Base-by-base conservation (phyloP, 2,888 invertebrate genomes). In the Periphyllus acericola region DNA sequence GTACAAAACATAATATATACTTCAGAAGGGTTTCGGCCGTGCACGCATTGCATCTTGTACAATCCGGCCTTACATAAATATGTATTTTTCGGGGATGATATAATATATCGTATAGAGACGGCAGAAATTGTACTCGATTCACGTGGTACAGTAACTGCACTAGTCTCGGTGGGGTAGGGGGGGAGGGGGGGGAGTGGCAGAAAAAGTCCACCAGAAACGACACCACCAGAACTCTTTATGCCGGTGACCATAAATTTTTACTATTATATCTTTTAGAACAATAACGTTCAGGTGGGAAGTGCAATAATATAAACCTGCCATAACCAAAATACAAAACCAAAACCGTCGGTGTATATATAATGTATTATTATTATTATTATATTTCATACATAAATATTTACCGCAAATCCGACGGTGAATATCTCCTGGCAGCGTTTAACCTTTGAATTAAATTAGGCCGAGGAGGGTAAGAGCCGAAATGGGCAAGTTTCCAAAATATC, bases 271-370 rank as follows among this genome's bases (percentile, higher is more conserved):
- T 86, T 80, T 86, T 86, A 72, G 79, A 86, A 86, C 86, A 86
- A 86, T 86, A 86, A 79, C 86, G 60, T 80, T 86, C 86, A 86
- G 86, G 72, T 86, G 86, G 79, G 72, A 86, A 79, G 86, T 68
- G 86, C 71, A 86, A 86, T 86, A 86, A 86, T 80, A 86, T 86
- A 86, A 86, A 86, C 86, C 86, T 86, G 86, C 86, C 86, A 86
- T 68, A 72, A 80, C 71, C 86, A 86, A 86, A 86, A 86, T 86
- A 86, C 40, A 72, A 86, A 72, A 79, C 86, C 72, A 79, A 79
- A 46, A 85, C 36, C 79, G 46, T 78, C 32, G 55, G 25, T 79
- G 36, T 85, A 68, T 78, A 34, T 68, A 66, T 40, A 68, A n/a
- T n/a, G n/a, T n/a, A n/a, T n/a, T n/a, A n/a, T n/a, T n/a, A n/a